These are phyloP conservation scores for Engraulis encrasicolus DNA, from an alignment of 2,113 vertebrate genomes.

Conservation along the genomic window DNA sequence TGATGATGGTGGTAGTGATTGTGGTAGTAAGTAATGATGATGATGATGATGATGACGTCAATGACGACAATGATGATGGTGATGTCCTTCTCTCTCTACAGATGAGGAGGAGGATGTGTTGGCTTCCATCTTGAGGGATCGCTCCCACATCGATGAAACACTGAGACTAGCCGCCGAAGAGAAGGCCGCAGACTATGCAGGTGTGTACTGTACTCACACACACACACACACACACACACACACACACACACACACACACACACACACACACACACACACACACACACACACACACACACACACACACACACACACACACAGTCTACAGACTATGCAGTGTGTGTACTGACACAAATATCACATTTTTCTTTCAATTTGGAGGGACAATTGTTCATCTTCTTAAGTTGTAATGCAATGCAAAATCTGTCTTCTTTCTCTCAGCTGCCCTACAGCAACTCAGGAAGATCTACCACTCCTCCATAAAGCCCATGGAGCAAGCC, in stretches of 20 bases:
- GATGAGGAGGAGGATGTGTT: conserved; percentile 82
- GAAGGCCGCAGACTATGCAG: conserved; percentile 86
- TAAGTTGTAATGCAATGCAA: neutral
- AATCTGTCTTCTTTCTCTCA: conserved; percentile 49
- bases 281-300: conserved; percentile 18
- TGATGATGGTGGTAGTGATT: no score
- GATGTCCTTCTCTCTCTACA: conserved; percentile 49
- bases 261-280: neutral
- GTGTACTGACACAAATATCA: conserved; percentile 17
- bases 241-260: conserved; percentile 7
- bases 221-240: neutral
- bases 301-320: conserved; percentile 37
- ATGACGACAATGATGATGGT: no score
- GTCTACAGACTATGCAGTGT: no score
- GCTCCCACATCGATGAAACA: conserved; percentile 91
- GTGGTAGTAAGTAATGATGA: no score
- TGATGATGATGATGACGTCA: no score
- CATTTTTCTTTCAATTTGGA: neutral
- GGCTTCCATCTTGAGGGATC: conserved; percentile 81
- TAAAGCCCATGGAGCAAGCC: conserved; percentile 95
- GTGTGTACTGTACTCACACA: conserved; percentile 61
- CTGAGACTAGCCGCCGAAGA: conserved; percentile 89
- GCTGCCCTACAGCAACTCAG: conserved; percentile 86
- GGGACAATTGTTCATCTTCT: neutral
- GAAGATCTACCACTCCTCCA: conserved; percentile 93